A percentile compares a stretch with the other conserved stretches of the same genome.
These are phyloP conservation scores for Heterodera filipjevi DNA, from an alignment of 2,888 invertebrate species.

Conservation along the genomic window DNA sequence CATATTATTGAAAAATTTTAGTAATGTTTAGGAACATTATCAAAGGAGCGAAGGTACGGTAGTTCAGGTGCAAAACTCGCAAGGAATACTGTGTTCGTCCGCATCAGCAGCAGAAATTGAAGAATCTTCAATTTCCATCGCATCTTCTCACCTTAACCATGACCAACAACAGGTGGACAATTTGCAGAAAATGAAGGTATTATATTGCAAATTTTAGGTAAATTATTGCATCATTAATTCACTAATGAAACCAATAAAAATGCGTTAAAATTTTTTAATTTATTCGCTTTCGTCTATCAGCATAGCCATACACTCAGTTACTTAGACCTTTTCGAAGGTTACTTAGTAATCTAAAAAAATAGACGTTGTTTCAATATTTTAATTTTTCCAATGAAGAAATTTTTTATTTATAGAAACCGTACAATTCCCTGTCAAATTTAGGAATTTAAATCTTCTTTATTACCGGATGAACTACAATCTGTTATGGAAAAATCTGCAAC, in stretches of 20 bases:
- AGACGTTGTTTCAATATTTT: no score
- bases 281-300: no score
- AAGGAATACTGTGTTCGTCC: not conserved
- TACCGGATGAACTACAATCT: not conserved
- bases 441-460: not conserved
- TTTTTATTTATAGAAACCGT: no score
- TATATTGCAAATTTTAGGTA: no score
- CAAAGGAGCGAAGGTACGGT: not conserved
- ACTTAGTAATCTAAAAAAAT: no score
- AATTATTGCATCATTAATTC: no score
- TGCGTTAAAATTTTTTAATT: no score
- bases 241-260: no score
- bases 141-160: not conserved
- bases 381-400: no score
- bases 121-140: not conserved
- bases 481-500: not conserved
- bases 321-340: no score
- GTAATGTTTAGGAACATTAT: not conserved
- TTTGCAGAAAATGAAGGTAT: not conserved
- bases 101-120: not conserved
- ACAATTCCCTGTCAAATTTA: not conserved
- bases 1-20: not conserved
- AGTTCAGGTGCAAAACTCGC: not conserved
- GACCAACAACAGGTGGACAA: not conserved
- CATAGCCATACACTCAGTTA: no score